These are phyloP conservation scores for Cetonia aurata DNA, from an alignment of 2,888 invertebrate genomes.

Conservation along the genomic window DNA sequence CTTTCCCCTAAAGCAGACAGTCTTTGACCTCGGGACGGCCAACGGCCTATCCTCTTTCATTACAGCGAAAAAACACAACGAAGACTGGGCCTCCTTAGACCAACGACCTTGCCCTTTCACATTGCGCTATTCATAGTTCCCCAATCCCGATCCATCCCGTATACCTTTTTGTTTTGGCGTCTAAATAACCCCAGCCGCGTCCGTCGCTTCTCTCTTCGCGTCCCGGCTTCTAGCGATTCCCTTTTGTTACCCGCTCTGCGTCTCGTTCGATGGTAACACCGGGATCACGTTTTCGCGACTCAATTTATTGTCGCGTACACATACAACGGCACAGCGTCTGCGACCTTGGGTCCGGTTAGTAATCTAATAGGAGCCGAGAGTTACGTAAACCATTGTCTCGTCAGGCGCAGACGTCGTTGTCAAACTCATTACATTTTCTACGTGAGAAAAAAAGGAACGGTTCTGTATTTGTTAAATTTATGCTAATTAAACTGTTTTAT, in stretches of 20 bases:
- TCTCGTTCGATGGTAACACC: constrained; percentile 4
- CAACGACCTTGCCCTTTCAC: constrained; percentile 32
- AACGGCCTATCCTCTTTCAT: constrained; percentile 19
- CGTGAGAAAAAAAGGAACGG: neutral
- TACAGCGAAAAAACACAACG: constrained; percentile 12
- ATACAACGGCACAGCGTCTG: constrained; percentile 22
- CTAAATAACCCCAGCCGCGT: constrained; percentile 14
- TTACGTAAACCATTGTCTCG: constrained; percentile 32
- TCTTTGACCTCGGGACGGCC: constrained; percentile 37
- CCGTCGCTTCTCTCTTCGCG: neutral
- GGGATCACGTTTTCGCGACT: constrained; percentile 19
- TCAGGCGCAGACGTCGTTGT: constrained; percentile 8
- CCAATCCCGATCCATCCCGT: constrained; percentile 20
- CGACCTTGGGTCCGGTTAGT: constrained; percentile 32
- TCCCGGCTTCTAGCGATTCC: neutral
- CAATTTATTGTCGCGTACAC: constrained; percentile 22
- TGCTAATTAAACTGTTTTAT: too few species aligned
- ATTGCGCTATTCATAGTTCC: constrained; percentile 25
- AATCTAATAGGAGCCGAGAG: constrained; percentile 26
- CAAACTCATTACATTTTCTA: neutral
- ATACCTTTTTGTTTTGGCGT: constrained; percentile 21
- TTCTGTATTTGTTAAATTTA: too few species aligned
- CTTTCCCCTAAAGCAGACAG: constrained; percentile 40
- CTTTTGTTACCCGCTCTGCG: constrained; percentile 2
- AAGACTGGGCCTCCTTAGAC: constrained; percentile 27